Percentiles rank a stretch among this genome's conserved stretches.
Evolutionary conservation across 2,888 invertebrate genomes (phyloP).

Genomic region (Blastobasis adustella): DNA sequence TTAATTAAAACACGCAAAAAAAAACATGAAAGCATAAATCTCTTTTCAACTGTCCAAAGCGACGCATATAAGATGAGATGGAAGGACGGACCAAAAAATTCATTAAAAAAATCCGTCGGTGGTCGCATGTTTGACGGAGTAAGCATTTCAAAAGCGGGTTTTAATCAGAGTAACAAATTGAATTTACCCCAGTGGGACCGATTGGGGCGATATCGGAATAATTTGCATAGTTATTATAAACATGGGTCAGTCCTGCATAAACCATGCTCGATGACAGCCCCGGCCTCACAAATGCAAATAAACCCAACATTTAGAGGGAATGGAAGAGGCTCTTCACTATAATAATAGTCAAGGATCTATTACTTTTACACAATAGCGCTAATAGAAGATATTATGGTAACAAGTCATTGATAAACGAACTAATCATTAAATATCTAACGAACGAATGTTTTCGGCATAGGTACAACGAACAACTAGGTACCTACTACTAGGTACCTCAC

Average conservation of each 20-base stretch:
- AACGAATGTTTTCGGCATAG: too few relatives aligned
- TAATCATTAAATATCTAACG: too few relatives aligned
- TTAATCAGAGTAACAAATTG: conserved; percentile 71
- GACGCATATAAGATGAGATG: too few relatives aligned
- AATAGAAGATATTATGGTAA: too few relatives aligned
- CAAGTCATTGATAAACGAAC: too few relatives aligned
- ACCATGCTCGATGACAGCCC: conserved; percentile 55
- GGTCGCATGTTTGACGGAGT: conserved; percentile 27
- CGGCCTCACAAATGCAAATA: conserved; percentile 57
- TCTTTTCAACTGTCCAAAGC: too few relatives aligned
- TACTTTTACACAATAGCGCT: too few relatives aligned
- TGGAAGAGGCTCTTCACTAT: not conserved
- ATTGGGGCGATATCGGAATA: conserved; percentile 64
- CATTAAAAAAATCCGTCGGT: conserved; percentile 27
- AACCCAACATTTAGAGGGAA: conserved; percentile 14
- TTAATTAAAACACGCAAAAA: not conserved
- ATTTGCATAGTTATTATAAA: conserved; percentile 74
- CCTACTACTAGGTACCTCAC: too few relatives aligned
- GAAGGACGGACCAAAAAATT: conserved; percentile 22
- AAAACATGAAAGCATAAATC: too few relatives aligned
- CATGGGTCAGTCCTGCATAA: conserved; percentile 68
- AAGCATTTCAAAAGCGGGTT: conserved; percentile 54
- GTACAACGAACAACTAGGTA: too few relatives aligned
- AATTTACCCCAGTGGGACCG: conserved; percentile 55
- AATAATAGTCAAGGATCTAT: too few relatives aligned